A percentile compares a stretch with the other conserved stretches of the same genome.
Conservation (phyloP, 2,888 invertebrate genomes). For the Tenthredo mesomela region DNA sequence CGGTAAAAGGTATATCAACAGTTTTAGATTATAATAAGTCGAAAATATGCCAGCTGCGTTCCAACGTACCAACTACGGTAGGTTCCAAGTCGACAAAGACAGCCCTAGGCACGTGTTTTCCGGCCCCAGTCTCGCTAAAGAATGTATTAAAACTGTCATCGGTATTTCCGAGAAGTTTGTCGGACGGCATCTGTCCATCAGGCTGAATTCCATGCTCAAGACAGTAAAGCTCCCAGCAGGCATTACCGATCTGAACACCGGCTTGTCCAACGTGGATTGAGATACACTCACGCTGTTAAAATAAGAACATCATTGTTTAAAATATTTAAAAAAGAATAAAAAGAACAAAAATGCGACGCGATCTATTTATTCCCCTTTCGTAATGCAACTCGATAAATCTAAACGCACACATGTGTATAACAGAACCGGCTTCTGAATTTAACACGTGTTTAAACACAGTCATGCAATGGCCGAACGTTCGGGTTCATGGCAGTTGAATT, state of each 20-base stretch:
- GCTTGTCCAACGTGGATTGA: conserved; percentile 90
- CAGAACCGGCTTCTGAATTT: not conserved
- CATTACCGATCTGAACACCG: conserved; percentile 94
- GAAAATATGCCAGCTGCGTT: not conserved
- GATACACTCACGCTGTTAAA: conserved; percentile 87
- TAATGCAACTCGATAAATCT: not conserved
- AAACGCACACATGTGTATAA: not conserved
- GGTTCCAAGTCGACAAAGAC: conserved; percentile 98
- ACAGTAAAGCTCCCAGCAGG: conserved; percentile 94
- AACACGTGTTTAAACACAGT: not conserved
- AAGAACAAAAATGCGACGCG: not conserved
- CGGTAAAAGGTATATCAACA: not conserved
- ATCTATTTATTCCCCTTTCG: not conserved
- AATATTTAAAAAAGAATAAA: not conserved
- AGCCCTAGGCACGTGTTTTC: conserved; percentile 96
- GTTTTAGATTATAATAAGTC: not conserved
- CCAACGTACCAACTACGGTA: conserved; percentile 87
- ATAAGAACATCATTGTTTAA: conserved; percentile 49
- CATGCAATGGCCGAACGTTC: conserved; percentile 4
- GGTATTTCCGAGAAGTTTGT: conserved; percentile 93
- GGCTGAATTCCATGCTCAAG: conserved; percentile 95
- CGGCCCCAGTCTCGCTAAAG: conserved; percentile 96
- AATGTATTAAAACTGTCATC: conserved; percentile 98
- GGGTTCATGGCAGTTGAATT: not conserved
- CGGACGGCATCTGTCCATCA: conserved; percentile 96